phyloP scores from a whole-genome alignment of 92 coral and sea anemone genomes.

The Palythoa caribaeorum region DNA sequence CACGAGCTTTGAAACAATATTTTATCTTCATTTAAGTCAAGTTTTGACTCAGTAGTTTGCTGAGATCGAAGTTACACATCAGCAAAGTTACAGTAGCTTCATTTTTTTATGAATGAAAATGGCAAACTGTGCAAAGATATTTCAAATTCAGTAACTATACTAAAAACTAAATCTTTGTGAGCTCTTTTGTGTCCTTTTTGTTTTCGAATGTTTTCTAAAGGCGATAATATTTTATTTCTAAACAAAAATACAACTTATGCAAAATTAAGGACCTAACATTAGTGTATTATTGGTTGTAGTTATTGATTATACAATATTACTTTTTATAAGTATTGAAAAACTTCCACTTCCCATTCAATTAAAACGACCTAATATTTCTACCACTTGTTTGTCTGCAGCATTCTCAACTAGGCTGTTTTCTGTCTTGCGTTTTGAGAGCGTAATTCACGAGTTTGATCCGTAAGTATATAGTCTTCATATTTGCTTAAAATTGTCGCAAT shows the following conservation, averaged over 20 bases:
- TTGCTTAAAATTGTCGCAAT: slow-evolving; percentile 18
- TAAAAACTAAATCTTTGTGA: background rate
- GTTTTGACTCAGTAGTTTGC: background rate
- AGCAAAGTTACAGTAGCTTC: background rate
- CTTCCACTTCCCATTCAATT: background rate
- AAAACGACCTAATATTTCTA: background rate
- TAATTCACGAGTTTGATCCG: slow-evolving; percentile 99
- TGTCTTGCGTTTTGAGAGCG: slow-evolving; percentile 97
- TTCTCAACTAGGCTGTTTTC: slow-evolving; percentile 96
- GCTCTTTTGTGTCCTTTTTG: background rate
- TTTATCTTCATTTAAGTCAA: too few species aligned
- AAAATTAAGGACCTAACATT: background rate
- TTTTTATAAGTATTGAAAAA: background rate
- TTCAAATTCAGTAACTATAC: background rate
- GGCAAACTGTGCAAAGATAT: background rate
- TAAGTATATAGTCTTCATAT: slow-evolving; percentile 59
- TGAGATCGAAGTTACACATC: background rate
- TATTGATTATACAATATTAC: background rate
- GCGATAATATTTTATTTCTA: background rate
- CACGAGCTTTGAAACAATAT: too few species aligned
- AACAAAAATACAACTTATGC: background rate
- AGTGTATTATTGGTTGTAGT: background rate
- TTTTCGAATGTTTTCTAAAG: background rate
- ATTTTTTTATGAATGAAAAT: background rate
- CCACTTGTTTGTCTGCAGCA: slow-evolving; percentile 65